Conservation (phyloP, 2,797 vertebrate genomes). For the Tarsius wallacei region DNA sequence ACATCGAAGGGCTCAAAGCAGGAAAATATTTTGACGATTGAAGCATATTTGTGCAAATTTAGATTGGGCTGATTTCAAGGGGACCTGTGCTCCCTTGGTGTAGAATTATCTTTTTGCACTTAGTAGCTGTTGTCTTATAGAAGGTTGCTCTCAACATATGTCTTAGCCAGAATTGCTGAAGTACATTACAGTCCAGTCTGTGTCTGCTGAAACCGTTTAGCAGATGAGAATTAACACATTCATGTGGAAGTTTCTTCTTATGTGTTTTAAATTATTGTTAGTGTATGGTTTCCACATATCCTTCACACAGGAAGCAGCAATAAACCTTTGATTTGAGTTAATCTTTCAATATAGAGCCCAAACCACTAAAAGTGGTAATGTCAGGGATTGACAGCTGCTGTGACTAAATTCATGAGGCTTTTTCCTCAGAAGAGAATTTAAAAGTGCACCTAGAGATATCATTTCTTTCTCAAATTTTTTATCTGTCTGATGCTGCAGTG, state of each 20-base stretch:
- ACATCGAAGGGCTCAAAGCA: constrained; percentile 98
- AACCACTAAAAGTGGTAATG: constrained; percentile 93
- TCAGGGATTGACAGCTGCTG: constrained; percentile 81
- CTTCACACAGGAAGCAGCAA: constrained; percentile 60
- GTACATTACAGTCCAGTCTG: constrained; percentile 55
- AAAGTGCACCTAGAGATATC: constrained; percentile 72
- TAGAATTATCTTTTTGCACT: constrained; percentile 81
- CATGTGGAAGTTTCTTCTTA: constrained; percentile 42
- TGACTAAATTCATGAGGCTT: constrained; percentile 79
- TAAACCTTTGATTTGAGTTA: constrained; percentile 79
- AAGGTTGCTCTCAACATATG: constrained; percentile 78
- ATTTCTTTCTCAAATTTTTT: constrained; percentile 75
- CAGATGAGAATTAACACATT: constrained; percentile 57
- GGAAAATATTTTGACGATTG: constrained; percentile 91
- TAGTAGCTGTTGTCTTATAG: constrained; percentile 78
- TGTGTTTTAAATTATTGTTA: constrained; percentile 68
- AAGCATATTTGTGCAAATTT: neutral
- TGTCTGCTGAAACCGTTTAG: constrained; percentile 69
- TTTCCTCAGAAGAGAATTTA: constrained; percentile 77
- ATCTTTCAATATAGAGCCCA: constrained; percentile 89
- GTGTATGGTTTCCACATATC: constrained; percentile 70
- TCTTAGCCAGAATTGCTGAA: constrained; percentile 7
- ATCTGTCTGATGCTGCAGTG: constrained; percentile 71
- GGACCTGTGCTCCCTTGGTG: constrained; percentile 53
- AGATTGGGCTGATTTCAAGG: constrained; percentile 79